These are phyloP conservation scores for Lithosia quadra DNA, from an alignment of 2,888 invertebrate species.

Conservation along the genomic window DNA sequence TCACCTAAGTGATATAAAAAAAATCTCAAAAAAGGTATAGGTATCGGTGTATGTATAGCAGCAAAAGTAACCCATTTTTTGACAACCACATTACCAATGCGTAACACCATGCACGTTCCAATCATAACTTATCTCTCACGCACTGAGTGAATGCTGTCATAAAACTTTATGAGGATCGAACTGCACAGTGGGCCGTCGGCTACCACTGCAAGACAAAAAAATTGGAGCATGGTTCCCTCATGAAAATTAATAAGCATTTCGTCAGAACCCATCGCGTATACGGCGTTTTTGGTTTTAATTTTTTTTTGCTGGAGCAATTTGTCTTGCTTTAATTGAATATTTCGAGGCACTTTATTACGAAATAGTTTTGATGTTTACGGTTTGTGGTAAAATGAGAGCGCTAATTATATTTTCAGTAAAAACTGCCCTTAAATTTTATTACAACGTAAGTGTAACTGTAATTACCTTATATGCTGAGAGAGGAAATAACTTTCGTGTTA, in stretches of 20 bases:
- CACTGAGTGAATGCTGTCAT: conserved; percentile 53
- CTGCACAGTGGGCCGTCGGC: conserved; percentile 50
- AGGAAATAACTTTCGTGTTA: not conserved
- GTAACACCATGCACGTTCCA: conserved; percentile 42
- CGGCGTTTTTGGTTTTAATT: conserved; percentile 48
- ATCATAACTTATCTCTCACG: conserved; percentile 48
- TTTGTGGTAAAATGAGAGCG: conserved; percentile 29
- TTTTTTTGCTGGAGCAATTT: conserved; percentile 59
- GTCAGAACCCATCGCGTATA: conserved; percentile 48
- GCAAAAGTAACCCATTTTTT: conserved; percentile 22
- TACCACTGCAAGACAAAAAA: conserved; percentile 44
- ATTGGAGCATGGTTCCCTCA: conserved; percentile 55
- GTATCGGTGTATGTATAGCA: not conserved
- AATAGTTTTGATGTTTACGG: conserved; percentile 38
- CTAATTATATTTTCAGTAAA: conserved; percentile 17
- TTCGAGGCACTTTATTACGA: conserved; percentile 57
- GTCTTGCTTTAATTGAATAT: conserved; percentile 62
- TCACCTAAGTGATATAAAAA: too few relatives aligned
- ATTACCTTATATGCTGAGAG: conserved; percentile 1
- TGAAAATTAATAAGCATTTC: conserved; percentile 59
- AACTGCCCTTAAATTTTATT: conserved; percentile 18
- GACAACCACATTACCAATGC: conserved; percentile 22
- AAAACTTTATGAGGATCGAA: conserved; percentile 60
- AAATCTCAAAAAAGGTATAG: too few relatives aligned
- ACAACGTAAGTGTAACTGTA: conserved; percentile 17